These are phyloP conservation scores for Drosophila testacea DNA, from an alignment of 2,888 invertebrate species.

Conservation along the genomic window DNA sequence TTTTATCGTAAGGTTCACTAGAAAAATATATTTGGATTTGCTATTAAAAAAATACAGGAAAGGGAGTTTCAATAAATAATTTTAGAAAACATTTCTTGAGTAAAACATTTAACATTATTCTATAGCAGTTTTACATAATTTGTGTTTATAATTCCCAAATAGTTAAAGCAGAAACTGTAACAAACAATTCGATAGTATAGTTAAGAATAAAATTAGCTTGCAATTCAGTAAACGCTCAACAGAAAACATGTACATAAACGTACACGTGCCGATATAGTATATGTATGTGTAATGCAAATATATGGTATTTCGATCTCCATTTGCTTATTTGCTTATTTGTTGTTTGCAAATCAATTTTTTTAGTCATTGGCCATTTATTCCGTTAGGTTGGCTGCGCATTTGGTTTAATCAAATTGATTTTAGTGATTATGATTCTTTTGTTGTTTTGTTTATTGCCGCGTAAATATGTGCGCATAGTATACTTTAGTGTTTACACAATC, in stretches of 20 bases:
- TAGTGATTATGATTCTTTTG: slow-evolving; percentile 63
- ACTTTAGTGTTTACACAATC: slow-evolving; percentile 67
- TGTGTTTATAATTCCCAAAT: not conserved
- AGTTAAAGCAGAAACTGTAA: not conserved
- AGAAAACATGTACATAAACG: not conserved
- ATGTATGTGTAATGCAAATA: not conserved
- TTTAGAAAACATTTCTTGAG: too few species aligned
- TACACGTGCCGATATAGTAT: not conserved
- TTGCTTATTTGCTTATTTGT: not conserved
- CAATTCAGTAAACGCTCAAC: not conserved
- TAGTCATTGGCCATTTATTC: slow-evolving; percentile 13
- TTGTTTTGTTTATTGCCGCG: slow-evolving; percentile 70
- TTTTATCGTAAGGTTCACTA: not conserved
- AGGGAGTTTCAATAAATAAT: too few species aligned
- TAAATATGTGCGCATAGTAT: slow-evolving; percentile 61
- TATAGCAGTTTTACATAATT: too few species aligned
- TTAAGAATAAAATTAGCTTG: too few species aligned
- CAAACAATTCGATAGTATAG: too few species aligned
- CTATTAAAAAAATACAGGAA: too few species aligned
- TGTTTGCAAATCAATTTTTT: slow-evolving; percentile 14
- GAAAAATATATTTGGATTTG: too few species aligned
- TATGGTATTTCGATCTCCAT: slow-evolving; percentile 4
- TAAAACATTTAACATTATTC: too few species aligned
- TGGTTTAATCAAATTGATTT: slow-evolving; percentile 69
- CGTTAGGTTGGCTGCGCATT: slow-evolving; percentile 50